phyloP scores from a whole-genome alignment of 2,797 vertebrate genomes.

The Galago senegalensis region DNA sequence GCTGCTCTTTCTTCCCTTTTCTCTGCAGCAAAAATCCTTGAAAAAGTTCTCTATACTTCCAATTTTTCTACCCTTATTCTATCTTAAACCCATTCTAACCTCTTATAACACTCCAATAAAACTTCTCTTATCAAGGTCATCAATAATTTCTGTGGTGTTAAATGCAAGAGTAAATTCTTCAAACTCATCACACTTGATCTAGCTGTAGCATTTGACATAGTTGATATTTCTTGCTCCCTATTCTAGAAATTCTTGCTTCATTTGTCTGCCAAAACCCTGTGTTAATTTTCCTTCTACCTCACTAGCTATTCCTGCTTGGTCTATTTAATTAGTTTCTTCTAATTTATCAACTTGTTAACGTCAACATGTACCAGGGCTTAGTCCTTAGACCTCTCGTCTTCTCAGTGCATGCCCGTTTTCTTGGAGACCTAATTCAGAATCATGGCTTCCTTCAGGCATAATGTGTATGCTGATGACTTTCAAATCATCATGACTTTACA shows the following conservation, averaged over 20 bases:
- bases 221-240: not conserved
- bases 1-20: not conserved
- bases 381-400: not conserved
- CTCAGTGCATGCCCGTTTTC: not conserved
- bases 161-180: not conserved
- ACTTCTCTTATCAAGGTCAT: not conserved
- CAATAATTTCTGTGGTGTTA: not conserved
- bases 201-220: not conserved
- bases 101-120: not conserved
- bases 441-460: not conserved
- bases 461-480: not conserved
- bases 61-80: not conserved
- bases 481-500: not conserved
- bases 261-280: not conserved
- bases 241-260: not conserved
- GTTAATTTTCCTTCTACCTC: not conserved
- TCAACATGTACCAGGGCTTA: not conserved
- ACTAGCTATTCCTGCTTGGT: not conserved
- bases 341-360: not conserved
- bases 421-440: not conserved
- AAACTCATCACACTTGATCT: not conserved
- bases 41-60: not conserved
- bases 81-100: not conserved
- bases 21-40: not conserved
- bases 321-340: not conserved